Percentiles rank a stretch among this genome's conserved stretches.
Conservation (phyloP, 30 jellyfish, hydroid and myxozoan genomes). For the Hydractinia symbiolongicarpus region DNA sequence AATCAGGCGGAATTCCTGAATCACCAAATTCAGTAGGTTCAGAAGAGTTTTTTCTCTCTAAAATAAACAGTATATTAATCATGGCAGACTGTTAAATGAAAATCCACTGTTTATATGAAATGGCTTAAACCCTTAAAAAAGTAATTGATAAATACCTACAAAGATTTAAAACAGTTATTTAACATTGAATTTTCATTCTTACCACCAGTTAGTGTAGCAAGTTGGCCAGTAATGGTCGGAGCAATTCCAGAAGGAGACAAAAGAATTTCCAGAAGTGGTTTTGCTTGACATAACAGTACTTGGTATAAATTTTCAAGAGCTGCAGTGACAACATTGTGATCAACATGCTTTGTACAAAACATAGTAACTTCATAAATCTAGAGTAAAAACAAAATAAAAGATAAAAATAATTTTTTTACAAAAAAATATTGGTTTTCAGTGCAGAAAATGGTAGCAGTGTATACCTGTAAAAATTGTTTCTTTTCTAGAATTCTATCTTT, state of each 20-base stretch:
- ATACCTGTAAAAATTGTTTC: conserved; percentile 74
- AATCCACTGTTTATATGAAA: not conserved
- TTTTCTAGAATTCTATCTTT: conserved; percentile 40
- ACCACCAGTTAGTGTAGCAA: conserved; percentile 35
- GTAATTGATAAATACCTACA: not conserved
- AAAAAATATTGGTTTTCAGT: not conserved
- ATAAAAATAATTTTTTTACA: not conserved
- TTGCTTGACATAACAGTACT: conserved; percentile 55
- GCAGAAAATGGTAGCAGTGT: not conserved
- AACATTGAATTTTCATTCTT: not conserved
- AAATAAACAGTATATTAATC: too few species aligned
- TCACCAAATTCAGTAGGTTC: conserved; percentile 40
- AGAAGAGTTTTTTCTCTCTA: not conserved
- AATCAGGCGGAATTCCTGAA: conserved; percentile 81
- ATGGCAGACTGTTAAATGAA: too few species aligned
- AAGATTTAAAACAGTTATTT: too few species aligned
- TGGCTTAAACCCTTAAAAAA: not conserved
- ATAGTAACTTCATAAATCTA: conserved; percentile 89
- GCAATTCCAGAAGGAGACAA: conserved; percentile 86
- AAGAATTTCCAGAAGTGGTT: conserved; percentile 41
- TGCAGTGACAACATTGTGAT: conserved; percentile 93
- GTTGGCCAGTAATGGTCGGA: conserved; percentile 77
- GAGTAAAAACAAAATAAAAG: not conserved
- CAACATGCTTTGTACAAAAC: conserved; percentile 89
- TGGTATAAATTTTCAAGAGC: conserved; percentile 84